phyloP scores from a whole-genome alignment of 2,113 vertebrate genomes.

The Daboia siamensis region DNA sequence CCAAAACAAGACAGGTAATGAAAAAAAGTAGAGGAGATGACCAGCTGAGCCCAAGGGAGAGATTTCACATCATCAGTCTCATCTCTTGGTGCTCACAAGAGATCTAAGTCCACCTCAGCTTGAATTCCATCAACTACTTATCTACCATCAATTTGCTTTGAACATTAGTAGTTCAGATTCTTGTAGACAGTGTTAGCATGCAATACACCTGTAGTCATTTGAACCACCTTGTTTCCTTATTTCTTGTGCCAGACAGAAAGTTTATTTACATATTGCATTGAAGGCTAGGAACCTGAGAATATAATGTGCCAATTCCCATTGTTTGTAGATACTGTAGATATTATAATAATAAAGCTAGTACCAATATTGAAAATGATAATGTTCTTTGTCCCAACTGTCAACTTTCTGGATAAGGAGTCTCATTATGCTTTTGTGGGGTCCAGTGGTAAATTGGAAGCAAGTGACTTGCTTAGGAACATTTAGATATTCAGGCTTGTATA shows the following conservation, averaged over 20 bases:
- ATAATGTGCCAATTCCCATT: not conserved
- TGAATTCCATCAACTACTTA: not conserved
- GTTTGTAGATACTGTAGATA: not conserved
- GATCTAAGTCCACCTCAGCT: too few species aligned
- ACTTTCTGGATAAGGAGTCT: not conserved
- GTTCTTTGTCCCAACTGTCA: not conserved
- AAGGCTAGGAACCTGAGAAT: not conserved
- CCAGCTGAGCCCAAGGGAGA: too few species aligned
- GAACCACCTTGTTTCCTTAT: not conserved
- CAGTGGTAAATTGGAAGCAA: not conserved
- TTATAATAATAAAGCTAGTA: not conserved
- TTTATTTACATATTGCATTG: not conserved
- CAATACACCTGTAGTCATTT: not conserved
- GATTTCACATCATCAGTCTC: too few species aligned
- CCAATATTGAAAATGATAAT: not conserved
- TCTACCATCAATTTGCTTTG: not conserved
- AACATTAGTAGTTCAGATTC: not conserved
- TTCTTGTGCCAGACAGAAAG: not conserved
- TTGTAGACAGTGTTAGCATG: not conserved
- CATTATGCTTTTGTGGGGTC: not conserved
- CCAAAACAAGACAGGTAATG: too few species aligned
- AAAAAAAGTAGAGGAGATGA: too few species aligned
- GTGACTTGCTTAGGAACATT: not conserved
- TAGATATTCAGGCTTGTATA: not conserved
- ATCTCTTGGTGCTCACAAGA: too few species aligned